These are phyloP conservation scores for Monomorium pharaonis DNA, from an alignment of 1,140 invertebrate species.

Conservation along the genomic window DNA sequence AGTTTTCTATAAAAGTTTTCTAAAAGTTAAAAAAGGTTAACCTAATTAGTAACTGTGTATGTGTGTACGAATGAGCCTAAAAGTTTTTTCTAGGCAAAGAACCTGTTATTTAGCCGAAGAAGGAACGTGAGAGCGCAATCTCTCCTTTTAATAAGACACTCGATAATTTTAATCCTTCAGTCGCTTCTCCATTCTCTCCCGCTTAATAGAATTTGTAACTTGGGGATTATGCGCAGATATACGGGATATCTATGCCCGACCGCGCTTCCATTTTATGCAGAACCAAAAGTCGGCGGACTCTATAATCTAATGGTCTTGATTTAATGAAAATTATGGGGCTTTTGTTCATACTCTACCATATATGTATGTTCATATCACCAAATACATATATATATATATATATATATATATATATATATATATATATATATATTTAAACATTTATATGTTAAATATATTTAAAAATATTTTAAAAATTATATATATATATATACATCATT, in stretches of 20 bases:
- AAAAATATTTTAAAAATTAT: too few species aligned
- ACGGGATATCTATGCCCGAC: conserved; percentile 16
- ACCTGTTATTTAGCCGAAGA: conserved; percentile 7
- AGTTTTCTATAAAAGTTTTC: not conserved
- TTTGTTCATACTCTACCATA: not conserved
- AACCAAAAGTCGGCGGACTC: conserved; percentile 1
- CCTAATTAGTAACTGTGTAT: conserved; percentile 2
- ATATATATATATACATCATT: too few species aligned
- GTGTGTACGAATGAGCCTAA: too few species aligned
- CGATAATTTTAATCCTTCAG: conserved; percentile 54
- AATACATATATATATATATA: too few species aligned
- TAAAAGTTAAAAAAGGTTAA: not conserved
- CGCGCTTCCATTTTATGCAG: conserved; percentile 1
- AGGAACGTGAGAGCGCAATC: conserved; percentile 15
- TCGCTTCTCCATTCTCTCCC: conserved; percentile 11
- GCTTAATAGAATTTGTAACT: conserved; percentile 57
- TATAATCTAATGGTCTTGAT: conserved; percentile 16
- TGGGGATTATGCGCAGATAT: conserved; percentile 40
- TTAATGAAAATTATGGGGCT: conserved; percentile 15
- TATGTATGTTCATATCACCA: too few species aligned
- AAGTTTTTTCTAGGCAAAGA: conserved; percentile 12
- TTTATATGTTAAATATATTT: too few species aligned
- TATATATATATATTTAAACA: too few species aligned
- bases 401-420: too few species aligned
- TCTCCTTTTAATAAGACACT: conserved; percentile 48